phyloP scores from a whole-genome alignment of 1,140 invertebrate genomes.

The Grapholita molesta region DNA sequence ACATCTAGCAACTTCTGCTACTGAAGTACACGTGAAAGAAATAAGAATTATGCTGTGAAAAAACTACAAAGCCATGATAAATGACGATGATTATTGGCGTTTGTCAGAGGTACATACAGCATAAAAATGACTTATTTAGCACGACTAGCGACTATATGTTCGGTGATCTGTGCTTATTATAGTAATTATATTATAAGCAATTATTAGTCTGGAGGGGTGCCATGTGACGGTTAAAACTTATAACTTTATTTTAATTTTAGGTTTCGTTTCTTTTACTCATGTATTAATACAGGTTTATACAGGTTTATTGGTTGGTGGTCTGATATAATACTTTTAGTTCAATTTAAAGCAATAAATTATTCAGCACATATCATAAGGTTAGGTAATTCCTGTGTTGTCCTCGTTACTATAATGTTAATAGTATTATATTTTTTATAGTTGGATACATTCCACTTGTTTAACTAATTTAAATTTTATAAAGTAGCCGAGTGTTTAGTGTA shows the following conservation, averaged over 20 bases:
- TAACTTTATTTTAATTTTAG: not conserved
- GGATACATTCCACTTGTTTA: conserved; percentile 16
- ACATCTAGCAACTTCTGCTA: too few relatives aligned
- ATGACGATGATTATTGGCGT: not conserved
- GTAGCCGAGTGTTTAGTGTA: conserved; percentile 15
- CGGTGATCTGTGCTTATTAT: not conserved
- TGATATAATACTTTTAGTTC: not conserved
- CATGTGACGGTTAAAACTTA: not conserved
- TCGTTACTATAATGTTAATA: conserved; percentile 6
- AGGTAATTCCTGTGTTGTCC: not conserved
- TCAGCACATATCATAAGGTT: conserved; percentile 6
- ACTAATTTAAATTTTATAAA: conserved; percentile 5
- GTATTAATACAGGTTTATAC: not conserved
- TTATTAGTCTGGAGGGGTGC: not conserved
- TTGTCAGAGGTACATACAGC: not conserved
- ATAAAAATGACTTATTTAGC: not conserved
- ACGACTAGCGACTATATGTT: not conserved
- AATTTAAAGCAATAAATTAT: conserved; percentile 5
- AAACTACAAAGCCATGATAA: not conserved
- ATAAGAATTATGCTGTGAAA: too few relatives aligned
- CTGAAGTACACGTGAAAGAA: too few relatives aligned
- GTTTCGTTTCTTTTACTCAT: not conserved
- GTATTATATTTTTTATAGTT: conserved; percentile 10
- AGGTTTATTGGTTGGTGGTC: not conserved
- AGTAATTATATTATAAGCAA: not conserved